phyloP scores from a whole-genome alignment of 2,888 invertebrate species.

The Eristalis tenax region DNA sequence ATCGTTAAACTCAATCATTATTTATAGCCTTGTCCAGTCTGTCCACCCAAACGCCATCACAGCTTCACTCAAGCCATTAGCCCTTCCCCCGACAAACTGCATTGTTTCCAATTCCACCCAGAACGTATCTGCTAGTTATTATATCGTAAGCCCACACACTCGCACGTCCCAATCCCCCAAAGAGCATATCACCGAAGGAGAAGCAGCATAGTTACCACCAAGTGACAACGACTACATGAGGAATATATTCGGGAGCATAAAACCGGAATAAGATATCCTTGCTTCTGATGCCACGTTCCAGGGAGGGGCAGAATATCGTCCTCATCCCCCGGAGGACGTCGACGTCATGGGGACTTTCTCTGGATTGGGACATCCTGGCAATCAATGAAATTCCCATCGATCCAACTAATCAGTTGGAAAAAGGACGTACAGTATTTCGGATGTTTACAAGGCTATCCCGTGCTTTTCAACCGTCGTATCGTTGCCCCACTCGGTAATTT shows the following conservation, averaged over 20 bases:
- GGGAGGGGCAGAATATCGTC: constrained; percentile 13
- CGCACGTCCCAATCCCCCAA: not conserved
- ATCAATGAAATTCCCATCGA: not conserved
- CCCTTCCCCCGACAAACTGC: no score
- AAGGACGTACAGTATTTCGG: not conserved
- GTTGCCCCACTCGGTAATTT: not conserved
- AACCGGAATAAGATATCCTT: constrained; percentile 11
- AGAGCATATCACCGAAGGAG: not conserved
- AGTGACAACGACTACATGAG: constrained; percentile 42
- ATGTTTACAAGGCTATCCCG: not conserved
- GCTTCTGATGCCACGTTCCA: constrained; percentile 5
- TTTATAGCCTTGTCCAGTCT: no score
- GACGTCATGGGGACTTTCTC: not conserved
- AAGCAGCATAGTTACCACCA: not conserved
- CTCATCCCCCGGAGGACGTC: not conserved
- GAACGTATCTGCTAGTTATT: constrained; percentile 31
- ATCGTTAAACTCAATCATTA: no score
- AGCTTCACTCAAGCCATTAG: no score
- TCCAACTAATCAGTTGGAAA: not conserved
- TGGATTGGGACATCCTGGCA: not conserved
- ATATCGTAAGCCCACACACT: constrained; percentile 1
- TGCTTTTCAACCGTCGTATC: not conserved
- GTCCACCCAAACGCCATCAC: no score
- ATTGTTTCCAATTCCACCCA: not conserved
- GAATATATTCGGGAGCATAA: constrained; percentile 37